A percentile compares a stretch with the other conserved stretches of the same genome.
These are phyloP conservation scores for Nezara viridula DNA, from an alignment of 2,888 invertebrate genomes.

Conservation along the genomic window DNA sequence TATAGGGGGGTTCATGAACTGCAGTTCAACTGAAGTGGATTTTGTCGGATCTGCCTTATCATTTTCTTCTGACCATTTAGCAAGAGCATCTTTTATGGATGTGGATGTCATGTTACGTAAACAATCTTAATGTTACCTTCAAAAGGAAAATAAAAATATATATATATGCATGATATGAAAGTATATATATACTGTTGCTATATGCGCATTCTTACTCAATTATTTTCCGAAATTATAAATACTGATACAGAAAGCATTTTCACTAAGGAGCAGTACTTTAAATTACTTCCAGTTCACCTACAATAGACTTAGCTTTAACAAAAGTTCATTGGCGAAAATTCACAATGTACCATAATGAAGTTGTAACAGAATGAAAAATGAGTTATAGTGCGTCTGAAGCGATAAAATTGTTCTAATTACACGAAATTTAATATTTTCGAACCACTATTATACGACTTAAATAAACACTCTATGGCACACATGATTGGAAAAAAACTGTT, in stretches of 20 bases:
- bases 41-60: constrained; percentile 77
- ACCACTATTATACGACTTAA: not conserved
- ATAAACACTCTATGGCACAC: not conserved
- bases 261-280: no score
- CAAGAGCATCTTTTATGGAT: constrained; percentile 88
- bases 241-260: no score
- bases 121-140: not conserved
- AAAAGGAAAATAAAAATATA: not conserved
- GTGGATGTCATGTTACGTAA: constrained; percentile 74
- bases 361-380: not conserved
- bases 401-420: not conserved
- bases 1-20: constrained; percentile 92
- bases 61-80: constrained; percentile 85
- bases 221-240: no score
- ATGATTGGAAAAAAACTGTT: not conserved
- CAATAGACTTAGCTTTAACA: not conserved
- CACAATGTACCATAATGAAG: not conserved
- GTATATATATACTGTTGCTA: no score
- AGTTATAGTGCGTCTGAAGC: not conserved
- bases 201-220: no score
- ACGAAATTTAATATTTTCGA: not conserved
- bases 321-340: not conserved
- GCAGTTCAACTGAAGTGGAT: constrained; percentile 82
- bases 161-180: not conserved
- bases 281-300: no score